Conservation (phyloP, 2,113 vertebrate species). For the Thunnus thynnus region DNA sequence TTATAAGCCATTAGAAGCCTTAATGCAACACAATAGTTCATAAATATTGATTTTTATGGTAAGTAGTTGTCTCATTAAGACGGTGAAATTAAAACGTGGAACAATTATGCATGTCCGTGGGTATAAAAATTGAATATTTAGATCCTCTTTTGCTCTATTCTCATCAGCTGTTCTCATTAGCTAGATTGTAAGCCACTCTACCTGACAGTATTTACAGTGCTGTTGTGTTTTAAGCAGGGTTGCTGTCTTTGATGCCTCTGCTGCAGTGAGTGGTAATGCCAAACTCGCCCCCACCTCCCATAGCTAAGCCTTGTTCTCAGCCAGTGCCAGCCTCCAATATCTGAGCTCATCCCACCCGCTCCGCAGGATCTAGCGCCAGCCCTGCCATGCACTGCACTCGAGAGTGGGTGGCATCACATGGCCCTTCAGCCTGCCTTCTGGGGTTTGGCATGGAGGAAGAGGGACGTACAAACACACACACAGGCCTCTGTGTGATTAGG, state of each 20-base stretch:
- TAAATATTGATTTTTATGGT: constrained; percentile 66
- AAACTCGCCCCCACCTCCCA: constrained; percentile 38
- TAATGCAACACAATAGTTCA: constrained; percentile 50
- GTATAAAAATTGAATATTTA: constrained; percentile 39
- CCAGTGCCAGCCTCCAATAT: constrained; percentile 78
- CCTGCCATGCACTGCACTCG: constrained; percentile 62
- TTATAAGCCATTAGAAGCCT: constrained; percentile 31
- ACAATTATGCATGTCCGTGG: constrained; percentile 22
- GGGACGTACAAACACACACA: constrained; percentile 30
- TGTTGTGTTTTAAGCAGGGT: constrained; percentile 49
- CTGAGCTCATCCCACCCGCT: constrained; percentile 75
- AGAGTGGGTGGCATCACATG: constrained; percentile 81
- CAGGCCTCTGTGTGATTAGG: constrained; percentile 52
- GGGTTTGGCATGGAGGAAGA: constrained; percentile 58
- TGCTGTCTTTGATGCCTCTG: constrained; percentile 60
- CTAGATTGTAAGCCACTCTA: constrained; percentile 18
- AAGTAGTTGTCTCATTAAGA: constrained; percentile 50
- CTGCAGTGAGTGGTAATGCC: constrained; percentile 53
- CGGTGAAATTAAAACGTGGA: constrained; percentile 42
- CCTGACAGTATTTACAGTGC: constrained; percentile 54
- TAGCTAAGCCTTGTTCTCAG: constrained; percentile 72
- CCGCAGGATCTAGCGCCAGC: constrained; percentile 64
- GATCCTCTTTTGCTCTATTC: constrained; percentile 14
- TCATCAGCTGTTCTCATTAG: not conserved
- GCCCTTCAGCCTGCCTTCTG: constrained; percentile 68